These are phyloP conservation scores for Ondatra zibethicus DNA, from an alignment of 2,113 vertebrate species.

Conservation along the genomic window DNA sequence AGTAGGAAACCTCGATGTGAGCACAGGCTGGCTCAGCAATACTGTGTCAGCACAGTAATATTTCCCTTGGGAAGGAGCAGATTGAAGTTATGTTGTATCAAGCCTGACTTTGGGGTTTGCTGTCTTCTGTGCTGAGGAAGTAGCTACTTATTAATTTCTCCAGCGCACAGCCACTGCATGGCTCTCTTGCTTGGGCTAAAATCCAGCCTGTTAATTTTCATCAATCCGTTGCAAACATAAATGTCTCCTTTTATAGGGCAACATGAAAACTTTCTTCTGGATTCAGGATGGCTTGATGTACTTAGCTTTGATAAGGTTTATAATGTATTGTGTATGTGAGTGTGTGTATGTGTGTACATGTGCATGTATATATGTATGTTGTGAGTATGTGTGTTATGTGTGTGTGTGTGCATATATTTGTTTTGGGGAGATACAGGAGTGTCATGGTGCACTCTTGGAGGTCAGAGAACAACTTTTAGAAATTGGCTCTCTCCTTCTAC, in stretches of 20 bases:
- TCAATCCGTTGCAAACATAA: background rate
- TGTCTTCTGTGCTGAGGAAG: background rate
- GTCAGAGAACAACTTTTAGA: background rate
- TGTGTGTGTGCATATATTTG: background rate
- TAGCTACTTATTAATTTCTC: background rate
- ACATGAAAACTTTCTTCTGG: constrained; percentile 3
- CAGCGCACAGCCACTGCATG: background rate
- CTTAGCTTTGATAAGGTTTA: constrained; percentile 32
- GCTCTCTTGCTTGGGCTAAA: background rate
- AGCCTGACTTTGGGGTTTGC: background rate
- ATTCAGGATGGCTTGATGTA: constrained; percentile 2
- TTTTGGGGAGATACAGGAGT: background rate
- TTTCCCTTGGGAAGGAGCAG: background rate
- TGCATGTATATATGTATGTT: background rate
- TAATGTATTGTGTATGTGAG: background rate
- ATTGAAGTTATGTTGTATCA: background rate
- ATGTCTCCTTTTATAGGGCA: background rate
- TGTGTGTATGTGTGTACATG: background rate
- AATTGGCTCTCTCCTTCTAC: background rate
- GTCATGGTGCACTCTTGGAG: background rate
- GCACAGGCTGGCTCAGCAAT: background rate
- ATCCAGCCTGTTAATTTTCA: background rate
- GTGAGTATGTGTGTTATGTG: background rate
- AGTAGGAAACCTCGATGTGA: background rate
- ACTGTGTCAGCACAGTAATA: background rate